phyloP scores from a whole-genome alignment of 1,140 invertebrate species.

The Drosophila neocordata region DNA sequence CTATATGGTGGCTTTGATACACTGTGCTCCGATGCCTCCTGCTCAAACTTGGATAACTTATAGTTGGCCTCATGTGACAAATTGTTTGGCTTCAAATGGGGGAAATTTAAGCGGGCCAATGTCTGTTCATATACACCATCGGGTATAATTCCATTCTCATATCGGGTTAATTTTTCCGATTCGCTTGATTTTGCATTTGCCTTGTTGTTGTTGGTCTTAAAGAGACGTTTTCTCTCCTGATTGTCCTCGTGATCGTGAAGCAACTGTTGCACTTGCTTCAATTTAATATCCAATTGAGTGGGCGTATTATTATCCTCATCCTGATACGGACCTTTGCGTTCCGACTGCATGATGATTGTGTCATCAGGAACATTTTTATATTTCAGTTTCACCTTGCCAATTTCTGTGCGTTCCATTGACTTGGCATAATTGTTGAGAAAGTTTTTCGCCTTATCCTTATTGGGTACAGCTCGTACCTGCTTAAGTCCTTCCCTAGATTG shows the following conservation, averaged over 20 bases:
- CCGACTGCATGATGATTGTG: background rate
- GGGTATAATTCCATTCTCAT: slow-evolving; percentile 18
- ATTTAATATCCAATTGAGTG: slow-evolving; percentile 18
- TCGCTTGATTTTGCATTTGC: background rate
- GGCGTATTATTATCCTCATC: background rate
- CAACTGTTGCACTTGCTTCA: slow-evolving; percentile 27
- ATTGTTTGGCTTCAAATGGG: slow-evolving; percentile 37
- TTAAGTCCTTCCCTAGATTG: background rate
- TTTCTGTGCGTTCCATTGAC: slow-evolving; percentile 34
- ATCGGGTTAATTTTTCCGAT: slow-evolving; percentile 1
- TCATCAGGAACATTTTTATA: slow-evolving; percentile 30
- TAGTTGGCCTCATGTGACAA: slow-evolving; percentile 77
- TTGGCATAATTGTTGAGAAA: slow-evolving; percentile 20
- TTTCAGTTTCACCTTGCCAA: slow-evolving; percentile 52
- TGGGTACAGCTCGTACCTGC: background rate
- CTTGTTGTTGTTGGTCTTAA: background rate
- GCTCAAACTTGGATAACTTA: slow-evolving; percentile 76
- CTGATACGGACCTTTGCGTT: background rate
- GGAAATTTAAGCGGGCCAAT: slow-evolving; percentile 18
- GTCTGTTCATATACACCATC: slow-evolving; percentile 46
- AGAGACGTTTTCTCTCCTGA: background rate
- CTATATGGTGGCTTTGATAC: background rate
- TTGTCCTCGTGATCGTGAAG: slow-evolving; percentile 21
- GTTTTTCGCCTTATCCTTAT: background rate
- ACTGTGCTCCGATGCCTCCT: slow-evolving; percentile 64